Base-by-base conservation (phyloP, 2,888 invertebrate genomes). In the Sabatieria punctata region DNA sequence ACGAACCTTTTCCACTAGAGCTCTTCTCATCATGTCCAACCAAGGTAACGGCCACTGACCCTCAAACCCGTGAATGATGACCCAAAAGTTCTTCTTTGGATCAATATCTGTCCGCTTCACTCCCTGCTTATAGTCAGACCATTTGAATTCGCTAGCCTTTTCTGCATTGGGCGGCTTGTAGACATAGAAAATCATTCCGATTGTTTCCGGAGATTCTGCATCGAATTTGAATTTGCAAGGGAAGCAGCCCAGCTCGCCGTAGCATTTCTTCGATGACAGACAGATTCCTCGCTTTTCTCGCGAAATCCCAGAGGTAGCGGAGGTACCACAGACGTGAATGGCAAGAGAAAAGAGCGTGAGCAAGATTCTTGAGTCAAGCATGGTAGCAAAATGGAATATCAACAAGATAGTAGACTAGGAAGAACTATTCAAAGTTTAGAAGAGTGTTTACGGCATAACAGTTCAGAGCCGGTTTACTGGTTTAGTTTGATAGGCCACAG, bases 51-150 rank as follows among this genome's bases (percentile, higher is more conserved):
- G 41, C 41, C 33, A 42, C 37, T 42, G 42, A 3, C 41, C 27
- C 22, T 41, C 42, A 26, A 46, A 46, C 6, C 46, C 46, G 41
- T 46, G 46, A 6, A 46, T 33, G 13, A 46, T 25, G 19, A 46
- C 33, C 33, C 27, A 46, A 2, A 41, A 18, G 8, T 30, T 2
- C 25, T 21, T 21, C 23, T 2, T 11, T 13, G 35, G 2, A 18
- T 42, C 33, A 6, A 19, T 6, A 4, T 6, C 3, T 42, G 35
- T 18, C 11, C 26, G 6, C 11, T 8, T 13, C n/a, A 40, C n/a
- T 8, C 30, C 22, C 22, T 22, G 19, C 8, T 6, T 8, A 21
- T n/a, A 11, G 6, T n/a, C 8, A 21, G 6, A 8, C 19, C 11
- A n/a, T 8, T 11, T 6, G 8, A 18, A 21, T 8, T 38, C 19